Evolutionary conservation across 2,113 vertebrate species (phyloP).

Genomic region (Alligator mississippiensis): DNA sequence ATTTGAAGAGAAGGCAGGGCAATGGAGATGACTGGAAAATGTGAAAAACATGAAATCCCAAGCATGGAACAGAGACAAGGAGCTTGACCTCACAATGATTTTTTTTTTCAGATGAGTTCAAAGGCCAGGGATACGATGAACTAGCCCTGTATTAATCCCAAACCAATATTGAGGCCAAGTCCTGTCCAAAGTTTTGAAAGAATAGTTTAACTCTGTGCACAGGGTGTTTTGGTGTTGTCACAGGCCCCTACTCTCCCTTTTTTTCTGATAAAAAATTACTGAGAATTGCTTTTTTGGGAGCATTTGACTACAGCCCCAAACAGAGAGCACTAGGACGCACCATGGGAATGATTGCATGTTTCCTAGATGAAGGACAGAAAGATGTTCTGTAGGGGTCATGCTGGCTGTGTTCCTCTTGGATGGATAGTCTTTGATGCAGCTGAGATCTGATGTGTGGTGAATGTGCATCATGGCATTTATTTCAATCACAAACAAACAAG

Average conservation of each 20-base stretch:
- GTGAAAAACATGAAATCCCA: fast-evolving
- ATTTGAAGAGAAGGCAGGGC: fast-evolving
- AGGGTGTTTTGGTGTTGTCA: fast-evolving
- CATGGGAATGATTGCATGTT: not conserved
- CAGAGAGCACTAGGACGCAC: not conserved
- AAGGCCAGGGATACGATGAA: not conserved
- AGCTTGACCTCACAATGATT: not conserved
- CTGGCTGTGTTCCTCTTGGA: not conserved
- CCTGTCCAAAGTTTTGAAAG: fast-evolving
- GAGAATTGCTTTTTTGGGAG: not conserved
- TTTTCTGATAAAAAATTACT: not conserved
- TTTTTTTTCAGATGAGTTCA: not conserved
- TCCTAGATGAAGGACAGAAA: not conserved
- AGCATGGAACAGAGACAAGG: not conserved
- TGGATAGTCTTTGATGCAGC: not conserved
- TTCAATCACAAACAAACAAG: not conserved
- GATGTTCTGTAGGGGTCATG: not conserved
- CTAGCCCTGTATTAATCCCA: not conserved
- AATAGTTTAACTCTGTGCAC: not conserved
- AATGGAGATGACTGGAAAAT: not conserved
- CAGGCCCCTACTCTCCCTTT: not conserved
- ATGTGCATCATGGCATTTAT: not conserved
- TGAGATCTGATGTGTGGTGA: not conserved
- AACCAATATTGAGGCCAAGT: not conserved
- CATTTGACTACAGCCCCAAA: not conserved